Base-by-base conservation (phyloP, 2,797 vertebrate species). In the Xenopus petersii region DNA sequence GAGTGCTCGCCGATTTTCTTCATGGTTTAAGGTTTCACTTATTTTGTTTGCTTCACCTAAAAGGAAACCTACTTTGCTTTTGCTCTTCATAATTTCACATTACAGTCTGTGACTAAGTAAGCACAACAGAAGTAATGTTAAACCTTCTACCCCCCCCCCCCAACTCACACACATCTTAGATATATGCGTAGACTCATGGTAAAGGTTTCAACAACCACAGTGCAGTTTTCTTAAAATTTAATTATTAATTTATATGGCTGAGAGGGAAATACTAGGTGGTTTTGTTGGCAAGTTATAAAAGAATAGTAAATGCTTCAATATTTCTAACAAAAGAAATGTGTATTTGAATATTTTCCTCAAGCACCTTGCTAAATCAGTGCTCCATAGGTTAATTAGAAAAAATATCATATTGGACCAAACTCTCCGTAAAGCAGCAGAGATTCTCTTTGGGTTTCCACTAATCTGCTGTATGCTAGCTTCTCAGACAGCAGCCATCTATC, bases 301-400 rank as follows among this genome's bases (percentile, higher is more conserved):
- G 26, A 49, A n/a, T 42, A 47, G 16, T 11, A 59, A 70, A 76
- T 67, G 81, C 81, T 74, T 80, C 21, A 80, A 9, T 1, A 75
- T 72, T 81, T 12, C 3, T 81, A 64, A 87, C 79, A 88, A 85
- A 83, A 84, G 84, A 85, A 82, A n/a, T 86, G 66, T 75, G 75
- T 89, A 80, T 78, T 79, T 65, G 69, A 87, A 89, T 86, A 86
- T 90, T 93, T 91, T 90, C 80, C 61, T 77, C 84, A 85, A 85
- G 74, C 77, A 86, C 60, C 64, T 71, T 80, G 86, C 81, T 84
- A 89, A 66, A 75, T 2, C 83, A 84, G 88, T 91, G 91, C 87
- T 91, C 86, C 21, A 84, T 65, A 87, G 93, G 94, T 95, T 96
- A 96, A 97, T 97, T 95, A 94, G 89, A 95, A 96, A 95, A 94